Conservation (phyloP, 92 coral and sea anemone genomes). For the Zoanthus solanderi region DNA sequence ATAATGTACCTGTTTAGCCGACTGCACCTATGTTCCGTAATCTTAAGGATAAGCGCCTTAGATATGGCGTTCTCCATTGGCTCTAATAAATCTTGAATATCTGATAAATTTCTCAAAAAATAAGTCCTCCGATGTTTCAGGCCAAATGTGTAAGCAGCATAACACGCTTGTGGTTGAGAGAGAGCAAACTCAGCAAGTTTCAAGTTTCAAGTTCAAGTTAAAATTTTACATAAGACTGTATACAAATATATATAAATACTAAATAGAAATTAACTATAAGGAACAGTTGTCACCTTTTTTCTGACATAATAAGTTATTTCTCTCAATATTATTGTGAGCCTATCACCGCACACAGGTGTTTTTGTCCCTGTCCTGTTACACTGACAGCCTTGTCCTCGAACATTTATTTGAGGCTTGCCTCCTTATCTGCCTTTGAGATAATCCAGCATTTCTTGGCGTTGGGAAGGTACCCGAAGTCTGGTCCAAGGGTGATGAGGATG, state of each 20-base stretch:
- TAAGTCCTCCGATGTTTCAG: not conserved
- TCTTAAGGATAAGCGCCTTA: slow-evolving; percentile 4
- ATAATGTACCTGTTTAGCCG: not conserved
- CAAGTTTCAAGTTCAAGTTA: too few relatives aligned
- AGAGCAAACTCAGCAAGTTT: not conserved
- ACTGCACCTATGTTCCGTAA: not conserved
- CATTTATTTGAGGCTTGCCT: not conserved
- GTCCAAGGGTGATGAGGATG: not conserved
- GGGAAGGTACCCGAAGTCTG: not conserved
- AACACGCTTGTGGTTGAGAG: too few relatives aligned
- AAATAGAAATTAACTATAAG: too few relatives aligned
- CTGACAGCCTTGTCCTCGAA: not conserved
- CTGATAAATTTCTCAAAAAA: slow-evolving; percentile 9
- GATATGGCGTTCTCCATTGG: slow-evolving; percentile 43
- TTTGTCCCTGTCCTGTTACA: not conserved
- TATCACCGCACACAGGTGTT: not conserved
- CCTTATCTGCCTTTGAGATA: not conserved
- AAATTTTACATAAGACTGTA: too few relatives aligned
- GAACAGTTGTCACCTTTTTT: not conserved
- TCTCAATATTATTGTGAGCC: not conserved
- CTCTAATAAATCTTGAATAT: slow-evolving; percentile 33
- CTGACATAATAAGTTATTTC: not conserved
- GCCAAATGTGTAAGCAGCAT: not conserved
- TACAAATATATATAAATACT: not conserved
- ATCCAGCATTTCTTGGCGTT: not conserved